Percentiles rank a stretch among this genome's conserved stretches.
phyloP scores from a whole-genome alignment of 2,113 vertebrate genomes.

The Eolophus roseicapilla region DNA sequence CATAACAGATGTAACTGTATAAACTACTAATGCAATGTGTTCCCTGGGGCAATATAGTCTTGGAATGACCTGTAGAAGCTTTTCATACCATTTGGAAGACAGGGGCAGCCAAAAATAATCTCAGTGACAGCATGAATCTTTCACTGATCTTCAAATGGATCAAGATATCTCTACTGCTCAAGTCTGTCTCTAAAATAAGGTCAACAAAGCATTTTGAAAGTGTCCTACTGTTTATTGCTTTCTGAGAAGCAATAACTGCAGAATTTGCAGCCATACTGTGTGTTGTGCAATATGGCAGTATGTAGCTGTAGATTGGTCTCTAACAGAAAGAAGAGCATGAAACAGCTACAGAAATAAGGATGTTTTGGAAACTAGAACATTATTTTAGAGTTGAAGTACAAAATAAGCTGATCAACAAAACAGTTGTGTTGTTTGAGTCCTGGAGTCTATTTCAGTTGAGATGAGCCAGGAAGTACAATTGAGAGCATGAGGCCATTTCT shows the following conservation, averaged over 20 bases:
- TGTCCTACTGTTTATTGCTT: background rate
- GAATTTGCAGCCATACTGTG: background rate
- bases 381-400: background rate
- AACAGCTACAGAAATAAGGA: background rate
- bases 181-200: background rate
- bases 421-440: background rate
- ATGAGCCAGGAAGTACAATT: background rate
- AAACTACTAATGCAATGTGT: background rate
- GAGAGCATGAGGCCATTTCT: background rate
- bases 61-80: background rate
- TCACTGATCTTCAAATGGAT: background rate
- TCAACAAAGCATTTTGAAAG: background rate
- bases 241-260: background rate
- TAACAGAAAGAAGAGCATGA: background rate
- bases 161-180: background rate
- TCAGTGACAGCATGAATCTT: conserved; percentile 14
- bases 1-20: background rate
- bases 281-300: background rate
- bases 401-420: background rate
- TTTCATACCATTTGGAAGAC: background rate
- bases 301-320: background rate
- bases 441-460: background rate
- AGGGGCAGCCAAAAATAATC: conserved; percentile 16
- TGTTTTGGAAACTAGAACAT: background rate
- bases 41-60: background rate